Conservation (phyloP, 2,113 vertebrate genomes). For the Aythya baeri region DNA sequence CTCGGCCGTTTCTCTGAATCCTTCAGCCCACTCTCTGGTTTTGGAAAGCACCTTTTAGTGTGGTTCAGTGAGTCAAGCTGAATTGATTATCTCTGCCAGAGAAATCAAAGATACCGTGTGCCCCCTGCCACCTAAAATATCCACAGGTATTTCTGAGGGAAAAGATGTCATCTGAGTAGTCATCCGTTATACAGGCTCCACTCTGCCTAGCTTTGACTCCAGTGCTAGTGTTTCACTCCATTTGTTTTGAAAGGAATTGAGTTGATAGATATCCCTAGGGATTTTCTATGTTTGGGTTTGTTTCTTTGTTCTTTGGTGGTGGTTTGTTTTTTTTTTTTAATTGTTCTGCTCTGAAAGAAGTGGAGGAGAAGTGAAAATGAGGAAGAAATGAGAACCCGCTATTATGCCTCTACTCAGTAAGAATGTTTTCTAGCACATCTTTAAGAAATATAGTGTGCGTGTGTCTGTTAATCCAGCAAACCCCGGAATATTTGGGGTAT, state of each 20-base stretch:
- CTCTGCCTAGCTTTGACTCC: neutral
- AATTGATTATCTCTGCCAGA: neutral
- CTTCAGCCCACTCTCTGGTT: fast-evolving
- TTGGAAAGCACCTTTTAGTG: neutral
- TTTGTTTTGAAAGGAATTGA: neutral
- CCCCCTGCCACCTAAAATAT: neutral
- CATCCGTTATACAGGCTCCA: neutral
- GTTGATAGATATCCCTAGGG: neutral
- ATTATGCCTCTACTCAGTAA: neutral
- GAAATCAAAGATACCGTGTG: neutral
- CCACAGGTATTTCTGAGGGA: neutral
- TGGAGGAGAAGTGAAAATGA: neutral
- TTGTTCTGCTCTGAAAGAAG: neutral
- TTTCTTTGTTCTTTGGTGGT: neutral
- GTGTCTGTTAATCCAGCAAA: neutral
- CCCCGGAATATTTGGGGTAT: neutral
- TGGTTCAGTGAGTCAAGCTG: neutral
- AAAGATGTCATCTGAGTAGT: neutral
- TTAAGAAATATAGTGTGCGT: neutral
- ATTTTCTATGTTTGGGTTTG: neutral
- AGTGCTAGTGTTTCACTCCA: neutral
- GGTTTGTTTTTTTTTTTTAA: neutral
- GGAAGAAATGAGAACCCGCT: neutral
- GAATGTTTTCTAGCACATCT: neutral
- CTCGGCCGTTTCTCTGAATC: neutral